These are phyloP conservation scores for Trogon melanurus DNA, from an alignment of 2,113 vertebrate species.

Conservation along the genomic window DNA sequence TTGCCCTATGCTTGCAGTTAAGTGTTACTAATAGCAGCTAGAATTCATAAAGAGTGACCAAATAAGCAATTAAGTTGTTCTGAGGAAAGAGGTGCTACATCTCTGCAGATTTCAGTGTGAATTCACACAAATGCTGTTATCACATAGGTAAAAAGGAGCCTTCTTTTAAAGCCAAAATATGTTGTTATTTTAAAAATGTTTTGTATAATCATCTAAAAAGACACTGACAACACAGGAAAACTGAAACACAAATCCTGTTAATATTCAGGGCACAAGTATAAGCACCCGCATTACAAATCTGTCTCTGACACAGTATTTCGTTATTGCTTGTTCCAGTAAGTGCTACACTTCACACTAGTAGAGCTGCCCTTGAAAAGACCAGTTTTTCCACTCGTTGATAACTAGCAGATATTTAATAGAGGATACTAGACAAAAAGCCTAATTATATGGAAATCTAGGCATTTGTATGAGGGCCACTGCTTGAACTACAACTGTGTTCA, in stretches of 20 bases:
- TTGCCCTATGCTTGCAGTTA: neutral
- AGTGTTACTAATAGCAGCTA: neutral
- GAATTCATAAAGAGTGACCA: neutral
- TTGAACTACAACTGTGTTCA: neutral
- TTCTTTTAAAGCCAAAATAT: neutral
- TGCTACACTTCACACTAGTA: neutral
- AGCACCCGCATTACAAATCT: neutral
- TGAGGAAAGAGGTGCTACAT: neutral
- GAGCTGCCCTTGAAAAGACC: neutral
- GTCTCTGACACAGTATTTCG: neutral
- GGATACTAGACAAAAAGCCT: neutral
- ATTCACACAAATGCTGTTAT: neutral
- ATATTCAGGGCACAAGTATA: neutral
- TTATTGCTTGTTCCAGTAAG: neutral
- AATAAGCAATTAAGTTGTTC: neutral
- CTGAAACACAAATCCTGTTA: neutral
- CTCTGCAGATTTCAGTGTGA: neutral
- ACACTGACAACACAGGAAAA: neutral
- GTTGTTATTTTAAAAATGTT: neutral
- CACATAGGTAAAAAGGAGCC: neutral
- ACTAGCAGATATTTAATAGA: neutral
- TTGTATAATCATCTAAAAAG: neutral
- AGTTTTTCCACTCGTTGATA: neutral
- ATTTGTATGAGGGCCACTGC: fast-evolving
- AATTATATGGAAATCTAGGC: neutral